These are phyloP conservation scores for Vidua macroura DNA, from an alignment of 2,113 vertebrate genomes.

Conservation along the genomic window DNA sequence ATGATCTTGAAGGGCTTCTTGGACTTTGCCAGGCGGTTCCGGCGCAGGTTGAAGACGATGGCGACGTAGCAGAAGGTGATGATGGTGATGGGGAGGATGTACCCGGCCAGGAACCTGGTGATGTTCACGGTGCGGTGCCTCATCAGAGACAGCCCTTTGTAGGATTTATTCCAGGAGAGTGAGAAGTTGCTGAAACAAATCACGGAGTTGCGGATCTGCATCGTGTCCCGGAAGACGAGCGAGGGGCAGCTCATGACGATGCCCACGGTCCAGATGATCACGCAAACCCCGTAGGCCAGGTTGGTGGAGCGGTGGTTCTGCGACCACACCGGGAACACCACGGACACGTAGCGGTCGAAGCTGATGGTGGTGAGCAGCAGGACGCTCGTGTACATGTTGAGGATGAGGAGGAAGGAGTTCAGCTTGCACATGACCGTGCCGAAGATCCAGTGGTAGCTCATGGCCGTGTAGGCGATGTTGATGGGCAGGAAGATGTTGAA, in stretches of 20 bases:
- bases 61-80: conserved; percentile 79
- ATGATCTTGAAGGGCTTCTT: conserved; percentile 88
- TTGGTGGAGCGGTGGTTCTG: conserved; percentile 87
- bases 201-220: not conserved
- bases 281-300: conserved; percentile 72
- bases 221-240: conserved; percentile 78
- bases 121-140: conserved; percentile 69
- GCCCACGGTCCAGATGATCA: conserved; percentile 78
- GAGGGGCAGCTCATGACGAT: conserved; percentile 80
- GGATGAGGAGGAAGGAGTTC: conserved; percentile 79
- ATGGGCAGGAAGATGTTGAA: conserved; percentile 88
- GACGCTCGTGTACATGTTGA: conserved; percentile 97
- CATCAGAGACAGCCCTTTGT: not conserved
- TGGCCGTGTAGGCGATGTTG: conserved; percentile 73
- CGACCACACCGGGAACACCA: conserved; percentile 89
- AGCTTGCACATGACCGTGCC: conserved; percentile 89
- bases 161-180: not conserved
- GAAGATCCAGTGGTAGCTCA: conserved; percentile 85
- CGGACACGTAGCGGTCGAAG: conserved; percentile 85
- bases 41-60: conserved; percentile 76
- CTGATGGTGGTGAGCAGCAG: conserved; percentile 90
- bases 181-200: conserved; percentile 84
- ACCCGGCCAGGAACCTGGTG: conserved; percentile 79
- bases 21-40: conserved; percentile 77
- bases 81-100: conserved; percentile 78